These are phyloP conservation scores for Lathronympha strigana DNA, from an alignment of 2,888 invertebrate genomes.

Conservation along the genomic window DNA sequence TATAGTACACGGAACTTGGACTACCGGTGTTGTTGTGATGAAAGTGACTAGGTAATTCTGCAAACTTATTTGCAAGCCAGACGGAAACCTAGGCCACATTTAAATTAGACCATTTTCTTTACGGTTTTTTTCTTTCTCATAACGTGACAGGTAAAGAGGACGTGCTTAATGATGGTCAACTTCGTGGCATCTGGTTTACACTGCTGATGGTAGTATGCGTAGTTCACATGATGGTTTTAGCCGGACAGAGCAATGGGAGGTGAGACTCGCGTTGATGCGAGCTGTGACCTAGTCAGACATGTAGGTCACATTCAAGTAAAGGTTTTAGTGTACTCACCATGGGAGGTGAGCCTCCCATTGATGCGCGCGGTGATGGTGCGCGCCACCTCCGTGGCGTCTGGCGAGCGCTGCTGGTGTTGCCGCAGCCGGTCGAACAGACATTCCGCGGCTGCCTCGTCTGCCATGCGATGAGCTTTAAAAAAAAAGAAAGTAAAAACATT, in stretches of 20 bases:
- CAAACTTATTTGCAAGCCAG: too few relatives aligned
- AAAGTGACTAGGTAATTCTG: too few relatives aligned
- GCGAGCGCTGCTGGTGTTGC: slow-evolving; percentile 72
- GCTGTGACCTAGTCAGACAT: slow-evolving; percentile 57
- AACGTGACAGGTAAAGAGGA: too few relatives aligned
- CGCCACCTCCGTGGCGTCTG: slow-evolving; percentile 73
- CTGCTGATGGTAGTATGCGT: neutral
- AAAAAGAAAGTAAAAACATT: too few relatives aligned
- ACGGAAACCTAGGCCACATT: too few relatives aligned
- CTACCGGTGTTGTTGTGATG: too few relatives aligned
- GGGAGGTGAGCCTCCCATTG: slow-evolving; percentile 74
- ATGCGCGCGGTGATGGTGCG: slow-evolving; percentile 75
- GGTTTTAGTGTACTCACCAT: slow-evolving; percentile 58
- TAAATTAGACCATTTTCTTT: too few relatives aligned
- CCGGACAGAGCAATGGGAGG: neutral
- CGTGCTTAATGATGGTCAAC: too few relatives aligned
- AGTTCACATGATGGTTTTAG: neutral
- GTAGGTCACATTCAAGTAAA: too few relatives aligned
- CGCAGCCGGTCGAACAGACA: slow-evolving; percentile 78
- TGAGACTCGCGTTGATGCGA: slow-evolving; percentile 45
- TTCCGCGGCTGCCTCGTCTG: slow-evolving; percentile 74
- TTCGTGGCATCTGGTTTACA: slow-evolving; percentile 67
- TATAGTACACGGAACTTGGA: too few relatives aligned
- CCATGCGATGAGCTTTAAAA: slow-evolving; percentile 73
- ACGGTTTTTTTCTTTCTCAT: too few relatives aligned